phyloP scores from a whole-genome alignment of 92 coral and sea anemone genomes.

The Phenganax marumi region DNA sequence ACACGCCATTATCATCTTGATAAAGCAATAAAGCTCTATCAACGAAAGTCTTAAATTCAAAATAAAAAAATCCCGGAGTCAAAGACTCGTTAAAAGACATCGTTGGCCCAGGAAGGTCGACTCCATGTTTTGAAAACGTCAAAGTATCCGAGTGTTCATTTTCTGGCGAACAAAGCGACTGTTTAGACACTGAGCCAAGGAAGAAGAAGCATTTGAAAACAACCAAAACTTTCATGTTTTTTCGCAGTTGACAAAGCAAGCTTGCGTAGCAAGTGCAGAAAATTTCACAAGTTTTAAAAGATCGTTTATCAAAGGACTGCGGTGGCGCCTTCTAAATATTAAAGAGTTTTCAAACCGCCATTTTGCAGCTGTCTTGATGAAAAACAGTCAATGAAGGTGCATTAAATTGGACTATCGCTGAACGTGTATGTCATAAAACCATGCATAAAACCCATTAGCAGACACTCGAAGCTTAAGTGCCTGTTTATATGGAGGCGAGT shows the following conservation, averaged over 20 bases:
- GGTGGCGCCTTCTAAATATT: slow-evolving; percentile 17
- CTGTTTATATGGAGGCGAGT: no score
- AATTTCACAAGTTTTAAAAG: background rate
- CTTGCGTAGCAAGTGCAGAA: background rate
- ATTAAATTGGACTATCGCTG: background rate
- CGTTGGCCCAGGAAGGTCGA: background rate
- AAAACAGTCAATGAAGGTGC: background rate
- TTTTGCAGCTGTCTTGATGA: slow-evolving; percentile 3
- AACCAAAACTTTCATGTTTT: background rate
- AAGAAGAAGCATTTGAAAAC: background rate
- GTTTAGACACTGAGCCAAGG: background rate
- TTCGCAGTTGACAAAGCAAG: background rate
- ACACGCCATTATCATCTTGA: background rate
- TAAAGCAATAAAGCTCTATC: slow-evolving; percentile 6
- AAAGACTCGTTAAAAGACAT: background rate
- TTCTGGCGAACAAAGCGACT: background rate
- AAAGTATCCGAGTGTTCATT: background rate
- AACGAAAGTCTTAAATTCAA: slow-evolving; percentile 20
- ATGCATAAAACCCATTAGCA: background rate
- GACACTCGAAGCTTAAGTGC: background rate
- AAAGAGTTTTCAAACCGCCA: slow-evolving; percentile 2
- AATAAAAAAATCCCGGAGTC: background rate
- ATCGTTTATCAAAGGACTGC: slow-evolving; percentile 6
- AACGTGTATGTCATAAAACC: background rate
- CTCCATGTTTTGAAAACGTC: background rate